Base-by-base conservation (phyloP, 2,888 invertebrate species). In the Aporophyla nigra region DNA sequence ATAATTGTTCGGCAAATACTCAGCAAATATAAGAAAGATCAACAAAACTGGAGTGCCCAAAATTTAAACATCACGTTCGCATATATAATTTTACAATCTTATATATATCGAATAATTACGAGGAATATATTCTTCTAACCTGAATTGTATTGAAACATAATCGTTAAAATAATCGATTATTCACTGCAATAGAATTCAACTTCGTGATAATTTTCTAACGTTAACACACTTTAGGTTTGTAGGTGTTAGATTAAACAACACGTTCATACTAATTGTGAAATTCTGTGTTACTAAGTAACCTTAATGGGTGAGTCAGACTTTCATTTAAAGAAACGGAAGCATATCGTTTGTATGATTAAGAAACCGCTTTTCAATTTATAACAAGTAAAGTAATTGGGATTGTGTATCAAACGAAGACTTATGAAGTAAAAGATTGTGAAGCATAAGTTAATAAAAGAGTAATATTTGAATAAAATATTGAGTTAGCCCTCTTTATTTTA, bases 41-140 rank as follows among this genome's bases (percentile, higher is more conserved):
- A 86, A 87, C 80, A 87, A 77, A 85, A 78, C 82, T 80, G 74
- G 75, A 86, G 76, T 84, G 82, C 75, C 72, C 78, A 85, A 81
- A 74, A 80, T 78, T 82, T 83, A 87, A 89, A 88, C 85, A 87
- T 84, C 87, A 86, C 87, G 86, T 86, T 72, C 78, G 84, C 82
- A 85, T 83, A 85, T 83, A 86, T 85, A 85, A 89, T 85, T 86
- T 82, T 70, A 78, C 81, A 78, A 79, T 83, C 75, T 63, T 67
- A 74, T 73, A 71, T 58, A 62, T 74, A 71, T 58, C 61, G 81
- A 76, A 82, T 70, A 74, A 78, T 84, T 82, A 78, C 66, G 58
- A 51, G 58, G 9, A 65, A 65, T 58, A 51, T 58, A 67, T 81
- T 75, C 59, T 63, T 69, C 51, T 49, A 73, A 56, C 59, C 27